Evolutionary conservation across 2,113 vertebrate species (phyloP).

Genomic region (Malurus melanocephalus): DNA sequence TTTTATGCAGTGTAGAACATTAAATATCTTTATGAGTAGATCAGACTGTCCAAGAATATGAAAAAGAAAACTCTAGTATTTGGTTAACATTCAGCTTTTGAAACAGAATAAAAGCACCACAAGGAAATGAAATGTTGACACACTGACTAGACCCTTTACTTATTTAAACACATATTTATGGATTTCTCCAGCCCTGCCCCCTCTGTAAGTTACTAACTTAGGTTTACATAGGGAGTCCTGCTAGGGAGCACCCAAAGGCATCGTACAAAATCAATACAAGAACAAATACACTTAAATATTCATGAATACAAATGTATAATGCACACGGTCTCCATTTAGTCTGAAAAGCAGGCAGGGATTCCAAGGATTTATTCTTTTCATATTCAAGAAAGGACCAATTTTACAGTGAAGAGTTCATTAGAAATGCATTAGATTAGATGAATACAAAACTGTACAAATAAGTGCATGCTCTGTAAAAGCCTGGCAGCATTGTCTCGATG

Average conservation of each 20-base stretch:
- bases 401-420: conserved; percentile 3
- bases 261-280: conserved; percentile 29
- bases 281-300: conserved; percentile 30
- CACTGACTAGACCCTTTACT: not conserved
- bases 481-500: not conserved
- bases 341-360: conserved; percentile 24
- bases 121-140: conserved; percentile 16
- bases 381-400: conserved; percentile 24
- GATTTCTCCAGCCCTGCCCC: not conserved
- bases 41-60: not conserved
- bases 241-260: conserved; percentile 13
- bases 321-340: not conserved
- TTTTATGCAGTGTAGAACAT: not conserved
- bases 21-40: not conserved
- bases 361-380: conserved; percentile 16
- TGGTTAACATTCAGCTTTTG: conserved; percentile 2
- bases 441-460: not conserved
- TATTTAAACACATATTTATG: conserved; percentile 19
- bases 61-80: not conserved
- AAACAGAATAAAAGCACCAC: not conserved
- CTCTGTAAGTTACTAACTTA: not conserved
- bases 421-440: conserved; percentile 19
- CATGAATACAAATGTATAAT: conserved; percentile 37
- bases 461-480: not conserved
- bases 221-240: not conserved